phyloP scores from a whole-genome alignment of 2,113 vertebrate genomes.

The Regulus satrapa region DNA sequence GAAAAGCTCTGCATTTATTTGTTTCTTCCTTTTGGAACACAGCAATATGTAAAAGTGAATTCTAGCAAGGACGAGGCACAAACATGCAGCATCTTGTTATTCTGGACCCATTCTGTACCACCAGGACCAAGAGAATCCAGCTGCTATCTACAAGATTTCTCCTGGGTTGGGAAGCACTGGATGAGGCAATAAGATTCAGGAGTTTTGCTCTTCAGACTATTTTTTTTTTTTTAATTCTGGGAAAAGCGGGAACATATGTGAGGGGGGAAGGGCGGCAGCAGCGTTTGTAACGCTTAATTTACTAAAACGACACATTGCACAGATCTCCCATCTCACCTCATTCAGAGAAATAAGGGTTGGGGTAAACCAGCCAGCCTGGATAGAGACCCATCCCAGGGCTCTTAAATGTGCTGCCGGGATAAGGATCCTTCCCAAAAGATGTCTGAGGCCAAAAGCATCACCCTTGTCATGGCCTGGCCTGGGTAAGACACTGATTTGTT shows the following conservation, averaged over 20 bases:
- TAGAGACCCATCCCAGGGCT: background rate
- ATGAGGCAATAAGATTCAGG: background rate
- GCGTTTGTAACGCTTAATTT: conserved; percentile 45
- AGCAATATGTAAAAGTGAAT: background rate
- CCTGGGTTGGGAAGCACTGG: background rate
- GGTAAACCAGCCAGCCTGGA: background rate
- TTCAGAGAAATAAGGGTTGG: background rate
- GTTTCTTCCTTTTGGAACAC: conserved; percentile 11
- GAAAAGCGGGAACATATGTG: conserved; percentile 15
- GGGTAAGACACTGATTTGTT: background rate
- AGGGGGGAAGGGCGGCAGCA: conserved; percentile 28
- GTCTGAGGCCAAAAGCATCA: background rate
- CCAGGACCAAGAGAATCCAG: background rate
- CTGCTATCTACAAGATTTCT: background rate
- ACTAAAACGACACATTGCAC: background rate
- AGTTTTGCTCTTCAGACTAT: background rate
- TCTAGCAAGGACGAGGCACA: background rate
- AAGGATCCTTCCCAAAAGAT: background rate
- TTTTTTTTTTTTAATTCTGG: background rate
- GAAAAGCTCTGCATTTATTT: background rate
- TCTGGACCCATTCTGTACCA: background rate
- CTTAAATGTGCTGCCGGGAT: fast-evolving
- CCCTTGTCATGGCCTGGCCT: fast-evolving
- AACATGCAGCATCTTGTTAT: background rate
- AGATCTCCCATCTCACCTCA: background rate